Percentiles rank a stretch among this genome's conserved stretches.
phyloP scores from a whole-genome alignment of 2,888 invertebrate genomes.

The Drosophila melanosoma region DNA sequence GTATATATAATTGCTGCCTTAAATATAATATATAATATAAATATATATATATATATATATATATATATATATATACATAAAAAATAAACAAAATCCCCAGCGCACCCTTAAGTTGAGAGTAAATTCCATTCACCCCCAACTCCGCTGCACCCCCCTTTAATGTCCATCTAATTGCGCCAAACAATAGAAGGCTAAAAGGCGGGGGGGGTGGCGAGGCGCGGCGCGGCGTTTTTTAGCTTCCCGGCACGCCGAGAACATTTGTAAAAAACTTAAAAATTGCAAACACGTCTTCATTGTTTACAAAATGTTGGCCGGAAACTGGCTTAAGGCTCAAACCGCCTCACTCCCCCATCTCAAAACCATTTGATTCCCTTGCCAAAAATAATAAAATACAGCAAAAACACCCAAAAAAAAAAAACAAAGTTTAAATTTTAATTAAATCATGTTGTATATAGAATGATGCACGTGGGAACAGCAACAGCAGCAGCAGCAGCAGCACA shows the following conservation, averaged over 20 bases:
- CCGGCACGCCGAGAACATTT: constrained; percentile 61
- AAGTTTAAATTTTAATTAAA: constrained; percentile 80
- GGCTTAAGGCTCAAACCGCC: constrained; percentile 28
- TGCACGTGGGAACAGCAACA: constrained; percentile 69
- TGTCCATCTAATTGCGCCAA: constrained; percentile 65
- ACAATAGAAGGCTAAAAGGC: constrained; percentile 56
- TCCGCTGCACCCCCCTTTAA: constrained; percentile 22
- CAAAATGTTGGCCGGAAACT: constrained; percentile 75
- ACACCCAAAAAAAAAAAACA: constrained; percentile 30
- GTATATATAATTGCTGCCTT: constrained; percentile 64
- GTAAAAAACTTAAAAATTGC: constrained; percentile 78
- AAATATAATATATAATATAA: constrained; percentile 30
- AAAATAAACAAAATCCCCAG: constrained; percentile 2
- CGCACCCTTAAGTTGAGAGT: constrained; percentile 22
- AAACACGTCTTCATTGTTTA: constrained; percentile 81
- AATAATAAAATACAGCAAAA: constrained; percentile 13
- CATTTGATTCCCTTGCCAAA: constrained; percentile 58
- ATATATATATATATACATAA: constrained; percentile 48
- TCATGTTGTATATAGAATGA: constrained; percentile 78
- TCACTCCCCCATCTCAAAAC: neutral
- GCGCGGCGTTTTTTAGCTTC: constrained; percentile 22
- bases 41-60: constrained; percentile 30
- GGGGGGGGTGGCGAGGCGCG: too few relatives aligned
- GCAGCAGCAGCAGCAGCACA: constrained; percentile 9
- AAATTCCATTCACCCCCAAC: neutral